Conservation (phyloP, 2,113 vertebrate species). For the Propithecus coquereli region DNA sequence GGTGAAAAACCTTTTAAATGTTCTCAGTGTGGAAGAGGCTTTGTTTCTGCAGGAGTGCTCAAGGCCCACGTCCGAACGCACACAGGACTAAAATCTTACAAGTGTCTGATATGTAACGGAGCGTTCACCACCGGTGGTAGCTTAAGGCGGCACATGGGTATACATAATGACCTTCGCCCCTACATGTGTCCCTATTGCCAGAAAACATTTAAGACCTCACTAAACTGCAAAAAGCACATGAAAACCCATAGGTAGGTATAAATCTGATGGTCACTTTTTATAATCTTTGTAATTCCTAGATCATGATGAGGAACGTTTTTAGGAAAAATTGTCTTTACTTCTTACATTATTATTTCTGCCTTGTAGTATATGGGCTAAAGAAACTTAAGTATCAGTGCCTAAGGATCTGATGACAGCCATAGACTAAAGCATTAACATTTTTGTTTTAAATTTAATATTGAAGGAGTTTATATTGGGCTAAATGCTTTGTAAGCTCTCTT, state of each 20-base stretch:
- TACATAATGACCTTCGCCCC: constrained; percentile 95
- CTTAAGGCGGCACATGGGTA: constrained; percentile 96
- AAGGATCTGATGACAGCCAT: not conserved
- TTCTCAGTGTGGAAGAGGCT: constrained; percentile 95
- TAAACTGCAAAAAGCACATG: constrained; percentile 99
- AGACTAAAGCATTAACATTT: not conserved
- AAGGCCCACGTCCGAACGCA: constrained; percentile 98
- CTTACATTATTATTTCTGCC: not conserved
- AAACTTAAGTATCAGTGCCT: too few species aligned
- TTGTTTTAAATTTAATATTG: not conserved
- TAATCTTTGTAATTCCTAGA: not conserved
- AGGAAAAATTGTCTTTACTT: not conserved
- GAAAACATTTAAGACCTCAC: constrained; percentile 98
- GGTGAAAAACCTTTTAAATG: constrained; percentile 98
- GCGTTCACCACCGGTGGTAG: constrained; percentile 98
- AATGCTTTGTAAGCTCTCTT: not conserved
- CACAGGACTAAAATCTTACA: constrained; percentile 96
- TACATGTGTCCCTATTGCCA: constrained; percentile 99
- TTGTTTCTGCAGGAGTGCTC: constrained; percentile 97
- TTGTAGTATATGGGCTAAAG: not conserved
- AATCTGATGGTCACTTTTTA: not conserved
- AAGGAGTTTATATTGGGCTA: not conserved
- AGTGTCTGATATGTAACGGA: constrained; percentile 94
- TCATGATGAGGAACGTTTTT: too few species aligned
- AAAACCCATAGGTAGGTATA: constrained; percentile 93